Conservation (phyloP, 2,888 invertebrate genomes). For the Eilema depressum region DNA sequence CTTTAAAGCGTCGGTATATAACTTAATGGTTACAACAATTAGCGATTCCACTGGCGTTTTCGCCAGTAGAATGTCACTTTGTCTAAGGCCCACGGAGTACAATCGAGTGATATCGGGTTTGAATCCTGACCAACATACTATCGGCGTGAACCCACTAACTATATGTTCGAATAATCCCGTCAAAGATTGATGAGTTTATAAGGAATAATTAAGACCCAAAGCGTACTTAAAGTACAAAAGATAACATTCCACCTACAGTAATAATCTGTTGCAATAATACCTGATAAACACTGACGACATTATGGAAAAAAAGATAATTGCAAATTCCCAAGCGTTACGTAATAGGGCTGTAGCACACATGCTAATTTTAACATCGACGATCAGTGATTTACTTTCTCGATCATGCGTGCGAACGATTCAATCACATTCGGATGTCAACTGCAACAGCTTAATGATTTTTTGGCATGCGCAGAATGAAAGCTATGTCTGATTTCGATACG, state of each 20-base stretch:
- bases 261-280: no score
- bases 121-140: no score
- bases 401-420: not conserved
- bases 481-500: no score
- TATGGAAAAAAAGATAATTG: not conserved
- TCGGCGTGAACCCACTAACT: no score
- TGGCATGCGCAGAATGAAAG: not conserved
- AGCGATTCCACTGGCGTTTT: no score
- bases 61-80: no score
- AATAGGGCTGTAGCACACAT: not conserved
- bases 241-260: not conserved
- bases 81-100: no score
- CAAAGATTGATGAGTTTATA: no score
- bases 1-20: no score
- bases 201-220: not conserved
- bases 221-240: not conserved
- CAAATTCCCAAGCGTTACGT: not conserved
- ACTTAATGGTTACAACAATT: no score
- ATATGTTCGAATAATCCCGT: no score
- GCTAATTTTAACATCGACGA: not conserved
- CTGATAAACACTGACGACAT: not conserved
- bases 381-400: not conserved
- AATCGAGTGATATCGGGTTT: no score
- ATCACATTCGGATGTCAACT: not conserved
- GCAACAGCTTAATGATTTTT: not conserved